Evolutionary conservation across 2,888 invertebrate genomes (phyloP), one percentile per base, ranked within the genome.

Genomic region (Ophioninae sp.): DNA sequence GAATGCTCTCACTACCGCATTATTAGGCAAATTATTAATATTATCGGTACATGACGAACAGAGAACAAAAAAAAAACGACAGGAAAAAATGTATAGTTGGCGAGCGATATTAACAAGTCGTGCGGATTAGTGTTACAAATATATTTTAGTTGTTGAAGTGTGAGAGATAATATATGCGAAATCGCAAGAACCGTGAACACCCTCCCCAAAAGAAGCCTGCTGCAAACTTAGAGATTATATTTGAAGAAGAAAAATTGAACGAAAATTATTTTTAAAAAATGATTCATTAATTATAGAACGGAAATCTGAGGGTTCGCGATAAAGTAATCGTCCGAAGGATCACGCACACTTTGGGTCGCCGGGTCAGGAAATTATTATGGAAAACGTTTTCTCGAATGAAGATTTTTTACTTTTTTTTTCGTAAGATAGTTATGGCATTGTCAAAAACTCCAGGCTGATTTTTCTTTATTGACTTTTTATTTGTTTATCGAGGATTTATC

Each of bases 181-280:
- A 82, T 87, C 88, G 90, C 89, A 90, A 90, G 90, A 87, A 88
- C 90, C 90, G 89, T 88, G 87, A 88, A 90, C 86, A 51, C 87
- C 88, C 88, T 87, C 86, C 41, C 20, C 39, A 58, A 51, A 69
- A 56, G 20, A 74, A 64, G 74, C 74, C 74, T 75, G 56, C 65
- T 65, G 74, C 85, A 82, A 88, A 86, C 71, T 73, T 81, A 64
- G 82, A 85, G 73, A 88, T 79, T 30, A 65, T 65, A 39, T 65
- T 65, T 17, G 76, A 82, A 75, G 51, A 76, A 67, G 76, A 81
- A 75, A 85, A 69, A 30, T 67, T 37, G 41, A 59, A 58, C 37
- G 41, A 58, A 76, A 58, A 58, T 41, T 20, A 41, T 7, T 51
- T 13, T 37, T 13, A 75, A 71, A 61, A 68, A 44, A 65, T 68